Conservation (phyloP, 2,888 invertebrate species). For the Protula sp. region DNA sequence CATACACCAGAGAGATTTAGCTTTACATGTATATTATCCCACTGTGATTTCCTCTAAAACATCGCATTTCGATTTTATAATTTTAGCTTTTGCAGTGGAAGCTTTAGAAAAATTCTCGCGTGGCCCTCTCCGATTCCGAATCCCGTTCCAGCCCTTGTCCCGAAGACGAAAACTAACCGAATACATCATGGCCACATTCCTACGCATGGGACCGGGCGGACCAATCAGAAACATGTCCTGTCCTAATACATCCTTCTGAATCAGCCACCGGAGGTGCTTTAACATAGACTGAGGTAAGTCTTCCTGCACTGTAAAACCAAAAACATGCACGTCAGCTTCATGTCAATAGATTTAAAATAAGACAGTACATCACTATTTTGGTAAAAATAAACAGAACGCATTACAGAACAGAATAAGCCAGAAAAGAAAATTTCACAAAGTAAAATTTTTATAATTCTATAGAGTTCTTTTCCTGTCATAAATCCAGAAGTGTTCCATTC, state of each 20-base stretch:
- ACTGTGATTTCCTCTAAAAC: no score
- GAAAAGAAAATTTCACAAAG: background rate
- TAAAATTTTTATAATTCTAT: no score
- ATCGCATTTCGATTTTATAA: no score
- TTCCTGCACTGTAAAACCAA: constrained; percentile 39
- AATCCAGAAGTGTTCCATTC: no score
- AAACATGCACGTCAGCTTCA: no score
- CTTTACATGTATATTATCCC: no score
- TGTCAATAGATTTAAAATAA: constrained; percentile 9
- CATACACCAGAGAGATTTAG: no score
- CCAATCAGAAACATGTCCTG: constrained; percentile 96
- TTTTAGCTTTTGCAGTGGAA: no score
- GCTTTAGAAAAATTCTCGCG: no score
- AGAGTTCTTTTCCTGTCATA: no score
- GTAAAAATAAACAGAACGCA: constrained; percentile 1
- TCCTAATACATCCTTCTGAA: constrained; percentile 82
- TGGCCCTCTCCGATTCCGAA: no score
- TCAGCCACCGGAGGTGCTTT: constrained; percentile 86
- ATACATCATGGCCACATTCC: constrained; percentile 75
- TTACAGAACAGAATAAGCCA: background rate
- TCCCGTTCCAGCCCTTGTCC: no score
- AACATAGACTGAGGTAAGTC: constrained; percentile 64
- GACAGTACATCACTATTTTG: background rate
- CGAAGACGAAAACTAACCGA: constrained; percentile 64
- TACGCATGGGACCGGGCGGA: constrained; percentile 75